Conservation (phyloP, 2,797 vertebrate species). For the Pipistrellus pygmaeus region DNA sequence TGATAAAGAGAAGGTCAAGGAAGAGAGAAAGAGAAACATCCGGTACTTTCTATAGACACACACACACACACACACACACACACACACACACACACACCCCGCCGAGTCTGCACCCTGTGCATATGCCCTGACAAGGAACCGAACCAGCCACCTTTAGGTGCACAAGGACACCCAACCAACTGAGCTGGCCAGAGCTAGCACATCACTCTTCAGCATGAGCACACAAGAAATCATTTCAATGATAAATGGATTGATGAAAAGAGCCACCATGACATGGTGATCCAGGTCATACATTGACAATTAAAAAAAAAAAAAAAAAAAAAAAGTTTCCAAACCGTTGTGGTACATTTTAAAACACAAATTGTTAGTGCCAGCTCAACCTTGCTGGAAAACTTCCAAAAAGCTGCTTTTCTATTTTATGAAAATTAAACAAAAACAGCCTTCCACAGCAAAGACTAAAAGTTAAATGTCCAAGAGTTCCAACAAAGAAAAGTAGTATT, state of each 20-base stretch:
- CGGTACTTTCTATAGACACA: not conserved
- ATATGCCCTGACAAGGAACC: not conserved
- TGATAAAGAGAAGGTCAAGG: not conserved
- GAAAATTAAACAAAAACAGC: not conserved
- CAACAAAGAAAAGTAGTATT: not conserved
- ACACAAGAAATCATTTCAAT: not conserved
- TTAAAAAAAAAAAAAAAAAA: not conserved
- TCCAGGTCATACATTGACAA: not conserved
- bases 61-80: too few relatives aligned
- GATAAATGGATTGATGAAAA: not conserved
- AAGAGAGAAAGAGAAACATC: not conserved
- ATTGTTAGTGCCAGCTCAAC: not conserved
- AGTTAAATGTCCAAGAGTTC: conserved; percentile 21
- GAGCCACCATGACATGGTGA: not conserved
- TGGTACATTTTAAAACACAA: not conserved
- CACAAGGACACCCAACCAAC: not conserved
- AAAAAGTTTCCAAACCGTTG: not conserved
- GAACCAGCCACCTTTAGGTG: not conserved
- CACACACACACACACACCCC: too few relatives aligned
- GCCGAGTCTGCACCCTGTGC: not conserved
- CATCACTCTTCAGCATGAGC: not conserved
- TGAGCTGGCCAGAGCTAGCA: not conserved
- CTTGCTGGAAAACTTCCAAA: not conserved
- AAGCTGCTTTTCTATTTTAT: not conserved
- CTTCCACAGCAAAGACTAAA: conserved; percentile 7